Evolutionary conservation across 2,797 vertebrate genomes (phyloP).

Genomic region (Enteromius viviparus): DNA sequence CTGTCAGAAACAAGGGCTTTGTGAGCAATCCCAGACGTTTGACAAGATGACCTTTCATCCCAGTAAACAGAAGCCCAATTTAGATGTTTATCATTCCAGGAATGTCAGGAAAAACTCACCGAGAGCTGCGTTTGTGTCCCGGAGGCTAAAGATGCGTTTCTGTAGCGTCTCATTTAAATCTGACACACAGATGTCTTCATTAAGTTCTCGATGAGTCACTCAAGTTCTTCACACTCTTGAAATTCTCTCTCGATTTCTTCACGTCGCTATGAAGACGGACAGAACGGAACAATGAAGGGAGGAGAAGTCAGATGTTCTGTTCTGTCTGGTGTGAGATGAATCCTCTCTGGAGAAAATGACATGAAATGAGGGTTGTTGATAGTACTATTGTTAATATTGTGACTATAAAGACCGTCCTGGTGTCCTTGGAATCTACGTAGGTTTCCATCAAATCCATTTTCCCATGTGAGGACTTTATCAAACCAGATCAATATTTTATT

Average conservation of each 20-base stretch:
- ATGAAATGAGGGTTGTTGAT: conserved; percentile 5
- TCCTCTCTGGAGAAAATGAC: conserved; percentile 35
- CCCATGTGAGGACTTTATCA: conserved; percentile 10
- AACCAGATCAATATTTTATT: conserved; percentile 23
- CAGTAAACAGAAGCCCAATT: conserved; percentile 65
- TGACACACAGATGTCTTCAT: conserved; percentile 39
- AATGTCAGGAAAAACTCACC: conserved; percentile 20
- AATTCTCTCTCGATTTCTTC: neutral
- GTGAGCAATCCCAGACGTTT: conserved; percentile 74
- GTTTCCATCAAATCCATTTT: conserved; percentile 1
- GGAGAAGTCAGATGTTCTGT: conserved; percentile 24
- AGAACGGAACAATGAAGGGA: neutral
- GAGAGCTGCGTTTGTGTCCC: conserved; percentile 12
- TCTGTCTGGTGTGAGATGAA: conserved; percentile 38
- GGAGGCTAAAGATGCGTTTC: neutral
- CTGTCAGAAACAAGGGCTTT: conserved; percentile 69
- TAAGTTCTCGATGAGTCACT: conserved; percentile 29
- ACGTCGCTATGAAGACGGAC: neutral
- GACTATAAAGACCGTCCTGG: conserved; percentile 37
- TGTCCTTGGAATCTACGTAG: conserved; percentile 17
- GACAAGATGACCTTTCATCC: conserved; percentile 79
- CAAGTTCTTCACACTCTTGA: conserved; percentile 26
- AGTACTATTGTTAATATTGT: conserved; percentile 39
- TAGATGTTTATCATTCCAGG: conserved; percentile 64
- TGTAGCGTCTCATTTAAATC: conserved; percentile 21